Base-by-base conservation (phyloP, 2,888 invertebrate species). In the Polyommatus icarus region DNA sequence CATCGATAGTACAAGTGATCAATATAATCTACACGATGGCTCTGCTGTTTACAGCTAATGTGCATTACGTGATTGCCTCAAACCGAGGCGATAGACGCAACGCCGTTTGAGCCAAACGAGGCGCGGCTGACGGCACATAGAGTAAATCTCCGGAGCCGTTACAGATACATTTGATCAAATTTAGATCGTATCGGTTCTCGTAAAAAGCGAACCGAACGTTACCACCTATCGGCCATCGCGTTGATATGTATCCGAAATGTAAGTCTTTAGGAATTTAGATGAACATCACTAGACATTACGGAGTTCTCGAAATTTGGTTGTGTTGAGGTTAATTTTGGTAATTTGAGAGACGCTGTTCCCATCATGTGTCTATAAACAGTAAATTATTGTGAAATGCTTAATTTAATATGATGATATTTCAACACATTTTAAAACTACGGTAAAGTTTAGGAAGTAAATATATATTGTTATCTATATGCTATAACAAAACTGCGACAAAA, bases 11-110 rank as follows among this genome's bases (percentile, higher is more conserved):
- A 84, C 87, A 84, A 83, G 81, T 82, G 83, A 83, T 87, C 84
- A 86, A 32, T 32, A 86, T 87, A 85, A 87, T 85, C 86, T 83
- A 85, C 84, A 40, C 83, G 84, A 84, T 83, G 83, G 83, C 82
- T 85, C 83, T 84, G 84, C 82, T 83, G 81, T 83, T 82, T 82
- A 82, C 84, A 83, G 82, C 32, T 32, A 0, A 81, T 82, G 82
- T 79, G 50, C 54, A 50, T 75, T 84, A 85, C 86, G 86, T 85
- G 85, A 87, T 88, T 86, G 85, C 84, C 82, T 82, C 82, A 79
- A 82, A 83, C 81, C 82, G 81, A 76, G 78, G 81, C 83, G 81
- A 84, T 84, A 84, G 83, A 84, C 83, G 82, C 80, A 80, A 84
- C 82, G 59, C 12, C 57, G 77, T 71, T 77, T 15, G 57, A 73